phyloP scores from a whole-genome alignment of 2,113 vertebrate genomes.

The Serinus canaria region DNA sequence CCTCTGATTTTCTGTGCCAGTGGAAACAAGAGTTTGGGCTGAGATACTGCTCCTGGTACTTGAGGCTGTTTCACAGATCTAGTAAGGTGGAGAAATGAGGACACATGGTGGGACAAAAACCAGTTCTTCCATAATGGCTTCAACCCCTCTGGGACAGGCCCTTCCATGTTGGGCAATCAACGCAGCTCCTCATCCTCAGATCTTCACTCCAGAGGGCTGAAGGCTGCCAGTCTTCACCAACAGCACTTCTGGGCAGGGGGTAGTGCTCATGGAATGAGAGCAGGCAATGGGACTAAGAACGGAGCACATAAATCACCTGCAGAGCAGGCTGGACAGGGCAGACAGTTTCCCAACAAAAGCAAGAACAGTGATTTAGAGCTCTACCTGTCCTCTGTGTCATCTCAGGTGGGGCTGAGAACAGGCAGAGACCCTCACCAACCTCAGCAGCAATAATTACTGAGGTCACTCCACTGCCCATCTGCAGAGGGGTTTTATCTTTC shows the following conservation, averaged over 20 bases:
- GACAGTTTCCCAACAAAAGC: background rate
- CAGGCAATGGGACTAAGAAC: accelerated
- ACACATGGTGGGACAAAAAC: background rate
- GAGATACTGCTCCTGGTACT: background rate
- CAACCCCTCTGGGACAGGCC: accelerated
- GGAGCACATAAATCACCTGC: background rate
- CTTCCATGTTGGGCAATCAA: accelerated
- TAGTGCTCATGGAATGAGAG: background rate
- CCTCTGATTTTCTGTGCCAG: background rate
- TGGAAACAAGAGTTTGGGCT: background rate
- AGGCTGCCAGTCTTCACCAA: background rate
- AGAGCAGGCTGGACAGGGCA: background rate
- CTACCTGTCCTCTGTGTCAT: background rate
- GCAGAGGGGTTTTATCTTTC: background rate
- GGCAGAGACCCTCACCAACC: background rate
- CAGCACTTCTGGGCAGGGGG: background rate
- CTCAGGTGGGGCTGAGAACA: background rate
- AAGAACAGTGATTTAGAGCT: background rate
- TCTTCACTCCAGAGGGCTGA: background rate
- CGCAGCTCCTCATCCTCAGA: background rate
- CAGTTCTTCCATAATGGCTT: background rate
- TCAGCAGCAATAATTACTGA: background rate
- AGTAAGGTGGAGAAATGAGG: accelerated
- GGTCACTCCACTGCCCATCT: background rate
- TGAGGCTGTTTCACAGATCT: background rate